A percentile compares a stretch with the other conserved stretches of the same genome.
These are phyloP conservation scores for Florisuga fusca DNA, from an alignment of 2,797 vertebrate genomes.

Conservation along the genomic window DNA sequence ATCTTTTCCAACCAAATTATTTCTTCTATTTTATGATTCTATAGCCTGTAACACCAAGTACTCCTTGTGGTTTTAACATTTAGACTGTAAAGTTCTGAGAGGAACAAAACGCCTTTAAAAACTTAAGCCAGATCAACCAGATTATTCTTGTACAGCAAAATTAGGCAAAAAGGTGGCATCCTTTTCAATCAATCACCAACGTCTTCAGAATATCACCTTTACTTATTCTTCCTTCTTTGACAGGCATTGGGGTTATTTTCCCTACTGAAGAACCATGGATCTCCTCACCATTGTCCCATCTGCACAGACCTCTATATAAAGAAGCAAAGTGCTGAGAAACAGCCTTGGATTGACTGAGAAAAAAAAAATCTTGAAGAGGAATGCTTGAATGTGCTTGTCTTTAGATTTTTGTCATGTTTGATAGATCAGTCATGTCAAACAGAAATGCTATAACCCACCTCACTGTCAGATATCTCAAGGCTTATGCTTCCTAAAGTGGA, in stretches of 20 bases:
- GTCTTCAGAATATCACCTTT: neutral
- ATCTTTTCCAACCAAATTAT: too few species aligned
- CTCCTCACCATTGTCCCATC: neutral
- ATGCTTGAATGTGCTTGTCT: neutral
- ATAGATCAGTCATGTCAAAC: neutral
- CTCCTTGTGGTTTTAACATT: neutral
- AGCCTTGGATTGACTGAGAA: neutral
- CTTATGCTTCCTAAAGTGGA: neutral
- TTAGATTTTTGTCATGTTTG: neutral
- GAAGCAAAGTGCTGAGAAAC: neutral
- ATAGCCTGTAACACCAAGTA: neutral
- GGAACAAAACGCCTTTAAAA: neutral
- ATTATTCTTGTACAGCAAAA: neutral
- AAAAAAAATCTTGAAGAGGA: neutral
- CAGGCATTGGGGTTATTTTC: neutral
- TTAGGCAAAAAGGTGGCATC: neutral
- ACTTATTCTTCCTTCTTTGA: neutral
- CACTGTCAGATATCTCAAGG: neutral
- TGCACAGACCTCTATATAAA: neutral
- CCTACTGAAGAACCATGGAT: neutral
- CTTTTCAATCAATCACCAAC: neutral
- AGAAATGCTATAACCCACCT: neutral
- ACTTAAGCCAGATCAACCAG: neutral
- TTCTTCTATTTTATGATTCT: too few species aligned
- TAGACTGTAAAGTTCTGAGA: neutral